These are phyloP conservation scores for Agrilus biguttatus DNA, from an alignment of 2,888 invertebrate species.

Conservation along the genomic window DNA sequence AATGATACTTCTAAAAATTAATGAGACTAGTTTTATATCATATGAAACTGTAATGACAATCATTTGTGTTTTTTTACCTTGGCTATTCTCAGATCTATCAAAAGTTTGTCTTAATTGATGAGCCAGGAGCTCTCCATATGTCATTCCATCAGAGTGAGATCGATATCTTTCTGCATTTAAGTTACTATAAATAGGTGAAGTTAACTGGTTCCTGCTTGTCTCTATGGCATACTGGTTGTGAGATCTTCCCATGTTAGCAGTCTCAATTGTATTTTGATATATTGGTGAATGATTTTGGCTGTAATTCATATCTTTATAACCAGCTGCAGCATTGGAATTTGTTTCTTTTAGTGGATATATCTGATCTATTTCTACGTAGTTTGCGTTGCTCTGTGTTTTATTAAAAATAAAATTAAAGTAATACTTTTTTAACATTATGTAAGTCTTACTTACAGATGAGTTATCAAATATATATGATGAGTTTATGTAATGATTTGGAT, in stretches of 20 bases:
- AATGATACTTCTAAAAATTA: too few relatives aligned
- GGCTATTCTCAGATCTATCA: constrained; percentile 36
- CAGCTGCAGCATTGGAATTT: constrained; percentile 14
- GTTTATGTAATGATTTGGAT: constrained; percentile 41
- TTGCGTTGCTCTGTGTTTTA: constrained; percentile 19
- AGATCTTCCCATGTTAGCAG: constrained; percentile 3
- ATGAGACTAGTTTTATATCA: too few relatives aligned
- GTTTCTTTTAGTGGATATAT: constrained; percentile 34
- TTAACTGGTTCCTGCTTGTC: constrained; percentile 15
- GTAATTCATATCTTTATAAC: constrained; percentile 26
- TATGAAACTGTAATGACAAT: too few relatives aligned
- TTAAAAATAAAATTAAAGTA: constrained; percentile 1
- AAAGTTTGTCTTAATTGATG: constrained; percentile 41
- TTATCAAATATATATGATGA: constrained; percentile 39
- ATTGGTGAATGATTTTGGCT: constrained; percentile 37
- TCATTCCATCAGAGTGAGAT: constrained; percentile 34
- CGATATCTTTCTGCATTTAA: constrained; percentile 30
- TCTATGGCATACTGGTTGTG: constrained; percentile 6
- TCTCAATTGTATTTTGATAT: constrained; percentile 35
- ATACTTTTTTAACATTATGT: constrained; percentile 1
- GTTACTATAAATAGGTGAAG: constrained; percentile 41
- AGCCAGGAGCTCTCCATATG: constrained; percentile 35
- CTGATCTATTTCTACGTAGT: constrained; percentile 43
- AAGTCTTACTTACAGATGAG: constrained; percentile 23
- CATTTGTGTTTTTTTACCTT: constrained; percentile 25